Conservation (phyloP, 1,140 invertebrate genomes). For the Drosophila dunni region DNA sequence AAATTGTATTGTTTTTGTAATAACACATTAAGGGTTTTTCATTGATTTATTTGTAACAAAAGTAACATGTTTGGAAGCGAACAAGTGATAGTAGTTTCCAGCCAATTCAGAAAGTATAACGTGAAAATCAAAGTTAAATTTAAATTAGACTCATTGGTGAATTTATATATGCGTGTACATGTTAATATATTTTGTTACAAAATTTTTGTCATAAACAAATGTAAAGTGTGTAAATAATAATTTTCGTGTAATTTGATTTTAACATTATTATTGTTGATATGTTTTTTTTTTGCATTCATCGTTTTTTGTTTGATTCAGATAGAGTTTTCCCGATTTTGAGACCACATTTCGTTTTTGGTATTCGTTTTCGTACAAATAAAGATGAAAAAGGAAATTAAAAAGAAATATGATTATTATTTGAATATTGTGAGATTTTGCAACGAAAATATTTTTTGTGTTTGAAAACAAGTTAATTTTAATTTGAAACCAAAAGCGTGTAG, state of each 20-base stretch:
- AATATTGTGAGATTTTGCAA: constrained; percentile 67
- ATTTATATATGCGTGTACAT: constrained; percentile 45
- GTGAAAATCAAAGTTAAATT: constrained; percentile 23
- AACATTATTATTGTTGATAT: constrained; percentile 47
- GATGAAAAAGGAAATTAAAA: constrained; percentile 85
- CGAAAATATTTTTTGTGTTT: constrained; percentile 39
- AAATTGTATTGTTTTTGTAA: constrained; percentile 35
- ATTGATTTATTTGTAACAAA: constrained; percentile 23
- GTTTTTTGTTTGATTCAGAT: constrained; percentile 75
- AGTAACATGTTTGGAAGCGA: constrained; percentile 37
- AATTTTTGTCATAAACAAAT: constrained; percentile 62
- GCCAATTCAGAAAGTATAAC: constrained; percentile 39
- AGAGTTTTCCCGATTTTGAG: constrained; percentile 77
- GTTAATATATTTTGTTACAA: constrained; percentile 56
- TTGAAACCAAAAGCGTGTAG: constrained; percentile 34
- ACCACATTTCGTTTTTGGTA: constrained; percentile 84
- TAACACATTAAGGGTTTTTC: constrained; percentile 32
- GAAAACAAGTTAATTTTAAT: constrained; percentile 29
- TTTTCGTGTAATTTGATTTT: constrained; percentile 71
- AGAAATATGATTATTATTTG: constrained; percentile 84
- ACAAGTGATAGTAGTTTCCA: constrained; percentile 29
- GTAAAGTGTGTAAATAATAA: constrained; percentile 60
- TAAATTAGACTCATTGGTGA: constrained; percentile 34
- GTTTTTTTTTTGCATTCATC: constrained; percentile 75
- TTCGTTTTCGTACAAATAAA: constrained; percentile 83